A percentile compares a stretch with the other conserved stretches of the same genome.
Conservation (phyloP, 2,113 vertebrate genomes). For the Alligator sinensis region DNA sequence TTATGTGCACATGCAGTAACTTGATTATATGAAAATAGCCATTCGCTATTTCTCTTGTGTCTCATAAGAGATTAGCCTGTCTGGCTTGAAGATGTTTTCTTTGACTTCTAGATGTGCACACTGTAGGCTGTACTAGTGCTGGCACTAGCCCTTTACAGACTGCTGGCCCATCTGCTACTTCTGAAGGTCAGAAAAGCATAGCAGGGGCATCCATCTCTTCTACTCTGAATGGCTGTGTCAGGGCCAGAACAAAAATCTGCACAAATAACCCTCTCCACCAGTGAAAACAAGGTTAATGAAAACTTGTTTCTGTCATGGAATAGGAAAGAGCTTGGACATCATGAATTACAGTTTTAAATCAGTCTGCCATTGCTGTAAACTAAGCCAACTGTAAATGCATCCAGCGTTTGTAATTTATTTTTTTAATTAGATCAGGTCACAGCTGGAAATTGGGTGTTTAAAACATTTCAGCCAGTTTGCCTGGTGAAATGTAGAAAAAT, state of each 20-base stretch:
- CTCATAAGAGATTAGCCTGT: background rate
- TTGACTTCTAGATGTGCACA: background rate
- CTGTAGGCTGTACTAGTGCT: background rate
- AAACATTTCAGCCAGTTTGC: conserved; percentile 28
- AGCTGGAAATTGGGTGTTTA: background rate
- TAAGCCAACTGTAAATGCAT: conserved; percentile 4
- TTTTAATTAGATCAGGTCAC: conserved; percentile 14
- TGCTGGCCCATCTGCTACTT: background rate
- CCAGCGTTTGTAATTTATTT: conserved; percentile 13
- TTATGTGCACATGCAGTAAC: background rate
- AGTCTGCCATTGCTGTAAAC: background rate
- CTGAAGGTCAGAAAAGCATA: conserved; percentile 17
- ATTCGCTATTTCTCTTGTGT: background rate
- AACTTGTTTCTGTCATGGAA: background rate
- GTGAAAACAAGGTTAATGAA: background rate
- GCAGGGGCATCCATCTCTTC: background rate
- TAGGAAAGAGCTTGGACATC: background rate
- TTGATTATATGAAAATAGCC: background rate
- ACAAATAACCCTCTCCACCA: background rate
- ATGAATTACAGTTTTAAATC: background rate
- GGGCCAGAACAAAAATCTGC: background rate
- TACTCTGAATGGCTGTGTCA: background rate
- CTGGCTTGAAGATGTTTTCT: background rate
- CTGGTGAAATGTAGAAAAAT: conserved; percentile 2
- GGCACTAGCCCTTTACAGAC: background rate